phyloP scores from a whole-genome alignment of 2,888 invertebrate species.

The Adineta ricciae region DNA sequence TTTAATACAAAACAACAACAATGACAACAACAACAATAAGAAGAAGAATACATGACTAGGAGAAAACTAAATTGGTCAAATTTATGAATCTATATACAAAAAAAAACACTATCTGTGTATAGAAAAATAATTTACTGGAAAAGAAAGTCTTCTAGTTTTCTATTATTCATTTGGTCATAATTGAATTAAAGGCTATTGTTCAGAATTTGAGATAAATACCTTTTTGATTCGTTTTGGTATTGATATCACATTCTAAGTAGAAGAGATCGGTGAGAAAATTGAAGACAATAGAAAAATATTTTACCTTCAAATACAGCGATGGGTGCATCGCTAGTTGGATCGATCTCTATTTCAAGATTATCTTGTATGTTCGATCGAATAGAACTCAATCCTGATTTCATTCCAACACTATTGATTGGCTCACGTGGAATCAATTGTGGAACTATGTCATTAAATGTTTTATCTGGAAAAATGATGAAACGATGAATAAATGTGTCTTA shows the following conservation, averaged over 20 bases:
- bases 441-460: neutral
- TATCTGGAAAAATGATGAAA: neutral
- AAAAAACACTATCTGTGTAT: neutral
- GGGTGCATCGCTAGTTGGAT: neutral
- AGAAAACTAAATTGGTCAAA: neutral
- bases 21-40: neutral
- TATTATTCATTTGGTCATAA: neutral
- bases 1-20: neutral
- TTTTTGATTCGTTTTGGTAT: neutral
- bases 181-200: too few species aligned
- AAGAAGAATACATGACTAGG: neutral
- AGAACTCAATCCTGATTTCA: neutral
- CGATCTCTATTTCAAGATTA: neutral
- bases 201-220: neutral
- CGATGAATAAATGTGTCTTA: neutral
- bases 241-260: neutral
- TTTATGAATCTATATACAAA: too few species aligned
- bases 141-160: neutral
- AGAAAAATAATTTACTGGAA: neutral
- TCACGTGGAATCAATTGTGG: slow-evolving; percentile 17
- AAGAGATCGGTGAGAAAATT: too few species aligned
- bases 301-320: neutral
- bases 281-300: too few species aligned
- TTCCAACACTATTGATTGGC: neutral
- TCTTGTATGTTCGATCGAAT: neutral